Evolutionary conservation across 2,797 vertebrate species (phyloP).

Genomic region (Gastrophryne carolinensis): DNA sequence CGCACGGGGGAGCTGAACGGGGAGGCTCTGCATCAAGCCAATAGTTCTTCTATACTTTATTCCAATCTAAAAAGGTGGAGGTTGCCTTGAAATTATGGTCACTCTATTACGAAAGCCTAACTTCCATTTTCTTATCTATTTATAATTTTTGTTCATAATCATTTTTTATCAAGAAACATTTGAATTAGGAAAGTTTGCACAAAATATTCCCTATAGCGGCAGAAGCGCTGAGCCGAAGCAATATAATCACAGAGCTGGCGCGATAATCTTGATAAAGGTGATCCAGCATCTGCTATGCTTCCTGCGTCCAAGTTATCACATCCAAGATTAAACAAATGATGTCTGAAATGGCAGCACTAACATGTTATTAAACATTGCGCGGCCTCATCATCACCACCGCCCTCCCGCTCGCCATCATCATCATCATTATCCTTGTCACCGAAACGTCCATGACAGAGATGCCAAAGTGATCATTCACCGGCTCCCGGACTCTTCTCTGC

Average conservation of each 20-base stretch:
- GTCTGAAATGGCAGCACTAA: neutral
- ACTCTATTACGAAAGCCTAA: too few species aligned
- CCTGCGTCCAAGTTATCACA: neutral
- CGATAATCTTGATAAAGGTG: neutral
- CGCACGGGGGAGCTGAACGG: too few species aligned
- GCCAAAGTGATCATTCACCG: neutral
- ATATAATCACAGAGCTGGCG: too few species aligned
- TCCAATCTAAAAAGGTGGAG: too few species aligned
- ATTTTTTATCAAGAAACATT: neutral
- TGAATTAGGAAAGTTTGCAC: neutral
- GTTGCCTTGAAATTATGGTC: too few species aligned
- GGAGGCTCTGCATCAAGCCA: too few species aligned
- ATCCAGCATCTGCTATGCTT: conserved; percentile 12
- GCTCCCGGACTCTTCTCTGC: neutral
- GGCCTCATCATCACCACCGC: neutral
- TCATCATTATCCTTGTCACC: conserved; percentile 16
- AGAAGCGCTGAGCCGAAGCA: neutral
- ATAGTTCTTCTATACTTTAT: too few species aligned
- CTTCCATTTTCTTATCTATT: neutral
- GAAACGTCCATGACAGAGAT: neutral
- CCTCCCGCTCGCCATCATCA: conserved; percentile 16
- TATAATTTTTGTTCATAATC: neutral
- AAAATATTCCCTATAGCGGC: neutral
- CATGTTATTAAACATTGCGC: conserved; percentile 24
- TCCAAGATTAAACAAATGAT: conserved; percentile 21